A percentile compares a stretch with the other conserved stretches of the same genome.
Evolutionary conservation across 1,140 invertebrate genomes (phyloP).

Genomic region (Pseudomyrmex cubaensis): DNA sequence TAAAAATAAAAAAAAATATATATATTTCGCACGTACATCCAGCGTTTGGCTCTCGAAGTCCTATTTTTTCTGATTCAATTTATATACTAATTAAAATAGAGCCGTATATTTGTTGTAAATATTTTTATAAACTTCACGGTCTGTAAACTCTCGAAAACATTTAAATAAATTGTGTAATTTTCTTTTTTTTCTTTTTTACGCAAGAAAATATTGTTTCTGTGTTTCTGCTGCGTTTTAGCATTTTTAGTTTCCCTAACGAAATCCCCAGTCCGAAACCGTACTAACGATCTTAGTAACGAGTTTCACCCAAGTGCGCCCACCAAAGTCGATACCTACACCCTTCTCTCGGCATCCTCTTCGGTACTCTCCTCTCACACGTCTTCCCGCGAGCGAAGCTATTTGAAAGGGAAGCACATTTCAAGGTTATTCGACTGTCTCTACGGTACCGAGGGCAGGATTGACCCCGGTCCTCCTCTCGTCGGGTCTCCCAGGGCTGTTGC

Average conservation of each 20-base stretch:
- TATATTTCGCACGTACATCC: too few relatives aligned
- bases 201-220: not conserved
- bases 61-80: too few relatives aligned
- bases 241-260: not conserved
- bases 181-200: not conserved
- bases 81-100: too few relatives aligned
- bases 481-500: conserved; percentile 63
- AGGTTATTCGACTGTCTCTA: conserved; percentile 69
- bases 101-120: not conserved
- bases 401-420: conserved; percentile 70
- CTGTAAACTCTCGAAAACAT: too few relatives aligned
- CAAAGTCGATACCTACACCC: conserved; percentile 60
- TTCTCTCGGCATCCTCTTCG: conserved; percentile 37
- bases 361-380: conserved; percentile 17
- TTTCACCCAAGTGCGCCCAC: conserved; percentile 33
- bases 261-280: not conserved
- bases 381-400: conserved; percentile 47
- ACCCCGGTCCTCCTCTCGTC: conserved; percentile 58
- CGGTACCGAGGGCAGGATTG: conserved; percentile 34
- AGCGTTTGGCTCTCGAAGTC: too few relatives aligned
- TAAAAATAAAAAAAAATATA: too few relatives aligned
- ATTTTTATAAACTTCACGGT: not conserved
- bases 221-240: too few relatives aligned
- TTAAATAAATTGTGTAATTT: too few relatives aligned
- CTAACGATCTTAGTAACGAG: conserved; percentile 34